Base-by-base conservation (phyloP, 2,113 vertebrate species). In the Ammodytes dubius region DNA sequence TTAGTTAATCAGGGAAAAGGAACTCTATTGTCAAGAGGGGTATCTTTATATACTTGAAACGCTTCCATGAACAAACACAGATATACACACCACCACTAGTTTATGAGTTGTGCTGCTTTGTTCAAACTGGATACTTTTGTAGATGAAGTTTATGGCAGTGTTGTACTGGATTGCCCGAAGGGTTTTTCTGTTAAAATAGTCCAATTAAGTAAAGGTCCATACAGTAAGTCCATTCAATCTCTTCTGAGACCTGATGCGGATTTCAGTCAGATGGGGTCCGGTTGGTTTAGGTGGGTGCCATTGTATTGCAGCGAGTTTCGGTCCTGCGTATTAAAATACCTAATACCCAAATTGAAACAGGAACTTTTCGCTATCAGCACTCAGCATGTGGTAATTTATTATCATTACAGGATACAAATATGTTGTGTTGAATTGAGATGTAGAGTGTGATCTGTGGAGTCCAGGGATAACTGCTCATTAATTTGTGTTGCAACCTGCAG, bases 1-100 rank as follows among this genome's bases (percentile, higher is more conserved):
- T 84, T 86, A 83, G 67, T 81, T 86, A 84, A 87, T 90, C 66
- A 85, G 39, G 64, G 45, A 69, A 75, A 83, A 72, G 35, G 58
- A 77, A 61, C 40, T 37, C 8, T 57, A 45, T 58, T 70, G 59
- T 86, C 67, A 50, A 70, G 75, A 58, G 85, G 50, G 56, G 50
- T 77, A 79, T 47, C n/a, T 67, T 81, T 63, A 58, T 79, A 56
- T 78, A 72, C 14, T 53, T 76, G 4, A 77, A 64, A 3, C 69
- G 15, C 60, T 81, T 74, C n/a, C 6, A 45, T 11, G 6, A 58
- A 56, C 2, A 43, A n/a, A 71, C 50, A 43, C 13, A 39, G 5
- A 59, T 2, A 56, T n/a, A 52, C 58, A 52, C 2, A 37, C 5
- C 5, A 59, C 46, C 27, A 27, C 27, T 27, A 27, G 49, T 2